Evolutionary conservation across 1,140 invertebrate species (phyloP).

Genomic region (Anagrus nilaparvatae): DNA sequence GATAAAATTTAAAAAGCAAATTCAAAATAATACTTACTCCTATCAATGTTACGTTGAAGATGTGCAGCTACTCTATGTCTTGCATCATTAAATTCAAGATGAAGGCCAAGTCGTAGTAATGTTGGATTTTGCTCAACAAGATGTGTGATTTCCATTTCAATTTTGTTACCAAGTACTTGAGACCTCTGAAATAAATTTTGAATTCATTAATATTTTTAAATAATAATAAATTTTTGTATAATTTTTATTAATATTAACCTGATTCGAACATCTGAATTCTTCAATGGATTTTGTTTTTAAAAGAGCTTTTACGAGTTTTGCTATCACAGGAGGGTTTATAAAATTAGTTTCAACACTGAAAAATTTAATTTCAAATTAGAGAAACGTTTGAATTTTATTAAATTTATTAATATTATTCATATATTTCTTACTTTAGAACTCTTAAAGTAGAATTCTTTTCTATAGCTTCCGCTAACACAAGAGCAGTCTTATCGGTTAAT

Average conservation of each 20-base stretch:
- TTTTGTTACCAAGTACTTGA: slow-evolving; percentile 90
- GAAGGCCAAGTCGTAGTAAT: slow-evolving; percentile 81
- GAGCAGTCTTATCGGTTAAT: slow-evolving; percentile 77
- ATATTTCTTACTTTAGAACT: slow-evolving; percentile 63
- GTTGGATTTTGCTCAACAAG: slow-evolving; percentile 88
- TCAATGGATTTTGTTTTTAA: slow-evolving; percentile 77
- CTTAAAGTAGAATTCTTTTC: slow-evolving; percentile 78
- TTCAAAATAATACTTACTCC: slow-evolving; percentile 71
- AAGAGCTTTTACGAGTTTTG: slow-evolving; percentile 75
- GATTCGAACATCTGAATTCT: slow-evolving; percentile 91
- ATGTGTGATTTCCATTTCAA: slow-evolving; percentile 94
- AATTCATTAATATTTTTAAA: neutral
- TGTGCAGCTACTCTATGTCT: slow-evolving; percentile 85
- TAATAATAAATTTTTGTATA: neutral
- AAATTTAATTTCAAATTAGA: slow-evolving; percentile 5
- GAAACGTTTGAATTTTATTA: neutral
- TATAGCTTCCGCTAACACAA: slow-evolving; percentile 73
- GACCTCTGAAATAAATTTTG: slow-evolving; percentile 60
- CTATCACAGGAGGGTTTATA: slow-evolving; percentile 73
- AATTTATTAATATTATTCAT: slow-evolving; percentile 1
- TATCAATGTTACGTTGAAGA: slow-evolving; percentile 92
- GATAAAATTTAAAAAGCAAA: too few species aligned
- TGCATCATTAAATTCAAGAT: slow-evolving; percentile 93
- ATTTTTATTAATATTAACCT: slow-evolving; percentile 48
- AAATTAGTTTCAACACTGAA: slow-evolving; percentile 89